A percentile compares a stretch with the other conserved stretches of the same genome.
These are phyloP conservation scores for Porphyrio hochstetteri DNA, from an alignment of 2,113 vertebrate species.

Conservation along the genomic window DNA sequence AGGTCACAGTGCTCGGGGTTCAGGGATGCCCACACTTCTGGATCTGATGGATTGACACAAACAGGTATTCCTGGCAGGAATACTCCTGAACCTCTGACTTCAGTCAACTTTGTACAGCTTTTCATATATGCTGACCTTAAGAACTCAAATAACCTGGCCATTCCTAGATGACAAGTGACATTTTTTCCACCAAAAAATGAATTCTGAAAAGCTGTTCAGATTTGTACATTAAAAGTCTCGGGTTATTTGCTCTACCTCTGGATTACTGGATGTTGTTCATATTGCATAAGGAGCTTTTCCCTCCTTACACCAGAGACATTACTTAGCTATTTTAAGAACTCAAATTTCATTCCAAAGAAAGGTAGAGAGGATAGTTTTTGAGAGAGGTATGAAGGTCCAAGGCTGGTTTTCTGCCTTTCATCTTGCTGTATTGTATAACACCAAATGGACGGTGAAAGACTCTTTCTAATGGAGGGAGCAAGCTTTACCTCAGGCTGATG, in stretches of 20 bases:
- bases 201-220: neutral
- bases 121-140: neutral
- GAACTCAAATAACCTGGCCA: neutral
- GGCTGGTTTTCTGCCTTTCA: slow-evolving; percentile 21
- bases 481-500: slow-evolving; percentile 36
- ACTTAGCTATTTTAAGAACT: slow-evolving; percentile 12
- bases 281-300: neutral
- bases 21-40: neutral
- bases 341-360: neutral
- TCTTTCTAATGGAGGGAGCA: slow-evolving; percentile 2
- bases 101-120: neutral
- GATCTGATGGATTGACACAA: neutral
- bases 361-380: neutral
- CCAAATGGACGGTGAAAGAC: neutral
- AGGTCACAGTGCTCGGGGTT: neutral
- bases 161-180: neutral
- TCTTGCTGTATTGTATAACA: slow-evolving; percentile 3
- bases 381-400: neutral
- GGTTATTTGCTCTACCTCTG: neutral
- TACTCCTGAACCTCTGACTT: neutral
- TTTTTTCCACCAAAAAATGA: neutral
- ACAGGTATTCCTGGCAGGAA: neutral
- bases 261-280: neutral
- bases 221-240: neutral
- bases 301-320: neutral